Percentiles rank a stretch among this genome's conserved stretches.
These are phyloP conservation scores for Pseudopleuronectes americanus DNA, from an alignment of 2,797 vertebrate genomes.

Conservation along the genomic window DNA sequence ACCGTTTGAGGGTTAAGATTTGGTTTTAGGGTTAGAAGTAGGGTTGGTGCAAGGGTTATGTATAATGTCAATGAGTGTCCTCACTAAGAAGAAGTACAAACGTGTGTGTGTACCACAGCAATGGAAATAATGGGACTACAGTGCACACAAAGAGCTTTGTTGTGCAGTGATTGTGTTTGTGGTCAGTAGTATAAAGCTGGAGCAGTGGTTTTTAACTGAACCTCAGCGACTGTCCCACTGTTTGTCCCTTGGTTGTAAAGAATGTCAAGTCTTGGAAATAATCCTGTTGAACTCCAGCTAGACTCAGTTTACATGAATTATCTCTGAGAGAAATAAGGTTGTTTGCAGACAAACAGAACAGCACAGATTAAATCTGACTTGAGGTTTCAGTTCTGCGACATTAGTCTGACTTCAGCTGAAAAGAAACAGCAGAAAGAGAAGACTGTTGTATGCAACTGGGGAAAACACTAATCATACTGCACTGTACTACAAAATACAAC, in stretches of 20 bases:
- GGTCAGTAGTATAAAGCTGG: slow-evolving; percentile 18
- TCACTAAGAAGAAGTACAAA: too few species aligned
- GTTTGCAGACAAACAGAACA: too few species aligned
- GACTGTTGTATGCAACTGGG: too few species aligned
- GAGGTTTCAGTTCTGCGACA: not conserved
- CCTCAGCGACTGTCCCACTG: not conserved
- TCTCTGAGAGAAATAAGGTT: not conserved
- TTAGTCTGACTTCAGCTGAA: not conserved
- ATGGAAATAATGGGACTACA: not conserved
- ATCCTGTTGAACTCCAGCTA: slow-evolving; percentile 25
- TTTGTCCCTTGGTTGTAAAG: not conserved
- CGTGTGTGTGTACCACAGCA: not conserved
- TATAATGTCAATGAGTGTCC: not conserved
- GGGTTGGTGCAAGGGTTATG: too few species aligned
- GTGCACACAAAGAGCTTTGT: slow-evolving; percentile 10
- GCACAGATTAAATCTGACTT: too few species aligned
- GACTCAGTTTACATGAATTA: slow-evolving; percentile 12
- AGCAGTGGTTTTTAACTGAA: slow-evolving; percentile 29
- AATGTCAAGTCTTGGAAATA: slow-evolving; percentile 24
- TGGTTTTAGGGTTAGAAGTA: too few species aligned
- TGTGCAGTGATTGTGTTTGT: not conserved
- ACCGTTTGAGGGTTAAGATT: too few species aligned
- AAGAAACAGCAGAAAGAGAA: too few species aligned
- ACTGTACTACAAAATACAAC: too few species aligned
- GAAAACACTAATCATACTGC: too few species aligned